Conservation (phyloP, 2,113 vertebrate species). For the Chunga burmeisteri region DNA sequence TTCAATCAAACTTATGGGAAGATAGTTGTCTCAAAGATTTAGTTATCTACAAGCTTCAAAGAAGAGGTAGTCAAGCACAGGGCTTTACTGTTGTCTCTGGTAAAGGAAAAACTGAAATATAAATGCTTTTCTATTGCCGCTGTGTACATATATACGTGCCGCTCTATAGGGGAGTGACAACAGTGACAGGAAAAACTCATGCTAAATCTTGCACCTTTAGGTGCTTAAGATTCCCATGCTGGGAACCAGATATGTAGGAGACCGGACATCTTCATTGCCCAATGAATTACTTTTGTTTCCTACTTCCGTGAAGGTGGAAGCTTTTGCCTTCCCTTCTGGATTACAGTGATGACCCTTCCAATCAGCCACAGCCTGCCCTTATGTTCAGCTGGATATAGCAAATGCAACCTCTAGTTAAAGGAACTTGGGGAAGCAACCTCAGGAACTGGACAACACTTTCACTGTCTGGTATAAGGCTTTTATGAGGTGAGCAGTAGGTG, state of each 20-base stretch:
- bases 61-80: background rate
- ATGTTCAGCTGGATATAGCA: background rate
- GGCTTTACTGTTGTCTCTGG: background rate
- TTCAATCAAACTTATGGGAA: background rate
- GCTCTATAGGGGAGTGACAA: background rate
- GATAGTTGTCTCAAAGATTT: background rate
- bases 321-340: background rate
- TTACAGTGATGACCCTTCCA: background rate
- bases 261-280: background rate
- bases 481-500: rapidly evolving
- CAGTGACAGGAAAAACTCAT: background rate
- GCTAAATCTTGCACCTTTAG: background rate
- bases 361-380: background rate
- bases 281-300: background rate
- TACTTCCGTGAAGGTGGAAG: background rate
- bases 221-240: background rate
- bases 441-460: background rate
- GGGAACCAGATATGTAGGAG: background rate
- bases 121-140: background rate
- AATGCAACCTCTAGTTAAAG: background rate
- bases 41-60: background rate
- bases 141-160: background rate
- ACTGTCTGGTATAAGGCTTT: background rate
- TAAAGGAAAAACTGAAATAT: background rate
- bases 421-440: background rate